These are phyloP conservation scores for Tragelaphus oryx DNA, from an alignment of 2,797 vertebrate genomes.

Conservation along the genomic window DNA sequence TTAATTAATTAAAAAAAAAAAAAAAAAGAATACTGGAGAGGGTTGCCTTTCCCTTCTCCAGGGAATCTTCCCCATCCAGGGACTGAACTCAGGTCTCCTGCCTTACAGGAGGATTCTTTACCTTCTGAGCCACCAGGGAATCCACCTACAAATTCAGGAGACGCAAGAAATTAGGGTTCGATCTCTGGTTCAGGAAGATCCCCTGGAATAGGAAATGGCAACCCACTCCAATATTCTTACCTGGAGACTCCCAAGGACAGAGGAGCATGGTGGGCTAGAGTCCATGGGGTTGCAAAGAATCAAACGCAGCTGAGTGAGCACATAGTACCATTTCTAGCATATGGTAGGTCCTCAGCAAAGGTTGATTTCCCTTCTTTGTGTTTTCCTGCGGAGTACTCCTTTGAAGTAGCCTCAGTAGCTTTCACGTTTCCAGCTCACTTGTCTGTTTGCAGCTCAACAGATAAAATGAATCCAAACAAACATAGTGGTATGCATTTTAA, in stretches of 20 bases:
- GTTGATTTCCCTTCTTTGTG: neutral
- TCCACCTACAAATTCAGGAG: neutral
- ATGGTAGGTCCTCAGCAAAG: neutral
- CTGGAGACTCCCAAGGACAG: neutral
- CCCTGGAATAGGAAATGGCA: neutral
- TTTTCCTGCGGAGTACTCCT: neutral
- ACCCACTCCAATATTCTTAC: neutral
- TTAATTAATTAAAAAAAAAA: too few species aligned
- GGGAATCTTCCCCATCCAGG: neutral
- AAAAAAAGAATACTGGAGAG: neutral
- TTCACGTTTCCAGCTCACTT: neutral
- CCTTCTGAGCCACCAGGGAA: neutral
- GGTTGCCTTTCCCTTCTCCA: neutral
- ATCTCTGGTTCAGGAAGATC: neutral
- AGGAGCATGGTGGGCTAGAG: neutral
- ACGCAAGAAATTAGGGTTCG: neutral
- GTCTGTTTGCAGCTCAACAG: neutral
- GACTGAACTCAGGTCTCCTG: neutral
- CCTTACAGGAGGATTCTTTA: rapidly evolving
- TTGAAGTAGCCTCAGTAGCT: neutral
- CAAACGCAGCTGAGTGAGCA: neutral
- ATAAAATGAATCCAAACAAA: neutral
- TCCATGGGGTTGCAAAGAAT: neutral
- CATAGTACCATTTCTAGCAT: neutral
- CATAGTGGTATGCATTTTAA: neutral